Percentiles rank a stretch among this genome's conserved stretches.
These are phyloP conservation scores for Opisthograptis luteolata DNA, from an alignment of 2,888 invertebrate species.

Conservation along the genomic window DNA sequence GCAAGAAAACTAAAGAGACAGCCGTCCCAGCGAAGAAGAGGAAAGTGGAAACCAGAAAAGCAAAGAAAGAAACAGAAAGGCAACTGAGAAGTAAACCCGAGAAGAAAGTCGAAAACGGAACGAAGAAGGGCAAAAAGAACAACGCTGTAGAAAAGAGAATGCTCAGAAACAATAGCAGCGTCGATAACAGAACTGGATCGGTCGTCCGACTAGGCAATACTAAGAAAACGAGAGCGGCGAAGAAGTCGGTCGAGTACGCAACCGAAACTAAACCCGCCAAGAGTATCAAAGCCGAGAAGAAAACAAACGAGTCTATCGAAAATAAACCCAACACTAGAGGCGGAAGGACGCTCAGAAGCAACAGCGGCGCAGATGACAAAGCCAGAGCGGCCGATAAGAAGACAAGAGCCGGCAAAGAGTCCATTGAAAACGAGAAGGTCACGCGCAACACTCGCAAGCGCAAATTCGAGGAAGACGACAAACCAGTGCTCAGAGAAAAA, in stretches of 20 bases:
- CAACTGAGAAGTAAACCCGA: conserved; percentile 56
- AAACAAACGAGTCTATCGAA: not conserved
- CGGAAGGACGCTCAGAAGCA: conserved; percentile 42
- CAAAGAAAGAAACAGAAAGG: conserved; percentile 47
- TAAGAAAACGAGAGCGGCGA: conserved; percentile 1
- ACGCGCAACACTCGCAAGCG: conserved; percentile 65
- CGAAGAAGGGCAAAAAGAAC: not conserved
- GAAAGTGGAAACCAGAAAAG: conserved; percentile 58
- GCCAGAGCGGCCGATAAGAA: conserved; percentile 50
- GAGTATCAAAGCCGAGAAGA: not conserved
- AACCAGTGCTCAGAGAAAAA: conserved; percentile 73
- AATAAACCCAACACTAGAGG: not conserved
- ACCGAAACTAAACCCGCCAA: not conserved
- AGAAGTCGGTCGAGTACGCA: not conserved
- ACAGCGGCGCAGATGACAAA: conserved; percentile 28
- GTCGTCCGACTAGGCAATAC: no score
- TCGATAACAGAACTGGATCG: not conserved
- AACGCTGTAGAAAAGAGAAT: not conserved
- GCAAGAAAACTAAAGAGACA: conserved; percentile 56
- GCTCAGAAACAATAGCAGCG: not conserved
- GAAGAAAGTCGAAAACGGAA: conserved; percentile 40
- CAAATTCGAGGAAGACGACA: conserved; percentile 61
- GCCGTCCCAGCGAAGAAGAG: conserved; percentile 72
- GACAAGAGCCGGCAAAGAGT: conserved; percentile 67
- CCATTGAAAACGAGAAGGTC: conserved; percentile 74